Percentiles rank a stretch among this genome's conserved stretches.
These are phyloP conservation scores for Ditylenchus dipsaci DNA, from an alignment of 1,140 invertebrate species.

Conservation along the genomic window DNA sequence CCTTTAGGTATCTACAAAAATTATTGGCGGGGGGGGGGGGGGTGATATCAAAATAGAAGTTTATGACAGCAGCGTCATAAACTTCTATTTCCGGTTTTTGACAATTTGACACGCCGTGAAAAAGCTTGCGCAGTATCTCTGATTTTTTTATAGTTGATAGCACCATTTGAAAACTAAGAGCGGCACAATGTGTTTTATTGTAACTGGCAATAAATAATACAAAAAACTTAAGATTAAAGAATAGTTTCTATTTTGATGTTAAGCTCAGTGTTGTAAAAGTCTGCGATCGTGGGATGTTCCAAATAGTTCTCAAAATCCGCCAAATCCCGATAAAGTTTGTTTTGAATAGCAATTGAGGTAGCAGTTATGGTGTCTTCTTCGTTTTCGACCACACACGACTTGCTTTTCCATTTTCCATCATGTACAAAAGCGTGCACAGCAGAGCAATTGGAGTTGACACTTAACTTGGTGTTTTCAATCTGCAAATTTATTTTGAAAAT, in stretches of 20 bases:
- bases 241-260: slow-evolving; percentile 26
- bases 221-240: slow-evolving; percentile 7
- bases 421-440: slow-evolving; percentile 26
- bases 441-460: slow-evolving; percentile 24
- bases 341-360: slow-evolving; percentile 27
- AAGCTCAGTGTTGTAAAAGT: slow-evolving; percentile 34
- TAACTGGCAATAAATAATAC: background rate
- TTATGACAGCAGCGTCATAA: no score
- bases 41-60: no score
- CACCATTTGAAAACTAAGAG: no score
- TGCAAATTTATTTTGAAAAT: no score
- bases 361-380: slow-evolving; percentile 20
- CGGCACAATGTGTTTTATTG: no score
- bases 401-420: slow-evolving; percentile 22
- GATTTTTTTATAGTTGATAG: no score
- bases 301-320: slow-evolving; percentile 39
- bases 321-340: slow-evolving; percentile 34
- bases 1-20: no score
- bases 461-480: slow-evolving; percentile 33
- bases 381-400: slow-evolving; percentile 22
- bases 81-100: no score
- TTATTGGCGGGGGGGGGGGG: no score
- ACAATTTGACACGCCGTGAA: no score
- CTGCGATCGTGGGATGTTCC: slow-evolving; percentile 17
- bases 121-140: no score